Evolutionary conservation across 2,888 invertebrate species (phyloP).

Genomic region (Syrphus vitripennis): DNA sequence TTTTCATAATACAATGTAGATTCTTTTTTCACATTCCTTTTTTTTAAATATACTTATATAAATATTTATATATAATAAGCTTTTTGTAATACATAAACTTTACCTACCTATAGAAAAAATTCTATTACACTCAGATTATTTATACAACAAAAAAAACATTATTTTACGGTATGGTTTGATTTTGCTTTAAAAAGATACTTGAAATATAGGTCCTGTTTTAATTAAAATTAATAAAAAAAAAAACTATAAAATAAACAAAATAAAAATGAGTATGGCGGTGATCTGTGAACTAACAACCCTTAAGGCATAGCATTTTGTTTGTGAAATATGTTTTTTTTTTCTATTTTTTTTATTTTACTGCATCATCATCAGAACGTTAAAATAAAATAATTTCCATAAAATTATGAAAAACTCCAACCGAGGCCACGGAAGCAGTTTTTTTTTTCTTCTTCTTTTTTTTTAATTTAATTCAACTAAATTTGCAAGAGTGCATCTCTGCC

Average conservation of each 20-base stretch:
- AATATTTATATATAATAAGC: conserved; percentile 3
- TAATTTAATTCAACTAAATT: conserved; percentile 2
- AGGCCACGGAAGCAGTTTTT: neutral
- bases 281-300: conserved; percentile 5
- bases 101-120: neutral
- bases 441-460: neutral
- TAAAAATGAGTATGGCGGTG: conserved; percentile 6
- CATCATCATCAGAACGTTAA: conserved; percentile 46
- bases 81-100: neutral
- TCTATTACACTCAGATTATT: conserved; percentile 16
- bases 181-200: conserved; percentile 8
- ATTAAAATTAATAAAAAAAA: neutral
- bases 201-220: neutral
- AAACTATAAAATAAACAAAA: neutral
- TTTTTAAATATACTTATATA: neutral
- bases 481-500: conserved; percentile 35
- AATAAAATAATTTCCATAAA: conserved; percentile 58
- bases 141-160: neutral
- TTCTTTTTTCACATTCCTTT: neutral
- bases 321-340: neutral
- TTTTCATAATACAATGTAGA: conserved; percentile 32
- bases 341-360: conserved; percentile 2
- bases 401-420: conserved; percentile 48
- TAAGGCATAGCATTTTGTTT: neutral
- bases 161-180: conserved; percentile 29